A percentile compares a stretch with the other conserved stretches of the same genome.
Evolutionary conservation across 2,797 vertebrate genomes (phyloP).

Genomic region (Menidia menidia): DNA sequence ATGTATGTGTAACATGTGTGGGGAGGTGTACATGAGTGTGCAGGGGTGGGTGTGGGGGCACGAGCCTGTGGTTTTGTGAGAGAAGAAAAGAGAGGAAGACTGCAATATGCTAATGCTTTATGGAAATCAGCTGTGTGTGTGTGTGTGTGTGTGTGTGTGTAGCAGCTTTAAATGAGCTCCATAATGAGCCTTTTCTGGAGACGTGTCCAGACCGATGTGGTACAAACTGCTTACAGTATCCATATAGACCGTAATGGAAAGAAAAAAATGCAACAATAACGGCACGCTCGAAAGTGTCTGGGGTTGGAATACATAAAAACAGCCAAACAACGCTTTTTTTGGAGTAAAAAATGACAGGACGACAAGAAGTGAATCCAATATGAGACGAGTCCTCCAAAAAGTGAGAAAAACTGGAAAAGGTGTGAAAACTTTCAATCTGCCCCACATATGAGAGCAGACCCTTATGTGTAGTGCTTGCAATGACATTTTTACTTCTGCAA

Average conservation of each 20-base stretch:
- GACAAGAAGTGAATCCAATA: background rate
- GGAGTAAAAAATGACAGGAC: background rate
- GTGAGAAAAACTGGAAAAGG: background rate
- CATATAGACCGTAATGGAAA: constrained; percentile 13
- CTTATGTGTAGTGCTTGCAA: constrained; percentile 27
- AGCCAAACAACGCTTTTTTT: background rate
- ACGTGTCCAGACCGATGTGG: constrained; percentile 13
- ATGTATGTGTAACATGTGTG: constrained; percentile 8
- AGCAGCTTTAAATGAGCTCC: constrained; percentile 61
- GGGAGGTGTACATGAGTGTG: constrained; percentile 11
- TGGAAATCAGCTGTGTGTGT: constrained; percentile 49
- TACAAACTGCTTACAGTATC: background rate
- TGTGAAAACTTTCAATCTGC: background rate
- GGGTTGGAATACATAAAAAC: background rate
- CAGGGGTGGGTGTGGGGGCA: background rate
- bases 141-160: constrained; percentile 31
- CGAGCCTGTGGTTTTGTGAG: constrained; percentile 42
- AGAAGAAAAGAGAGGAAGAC: constrained; percentile 31
- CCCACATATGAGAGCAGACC: background rate
- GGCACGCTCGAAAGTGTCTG: background rate
- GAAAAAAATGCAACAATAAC: background rate
- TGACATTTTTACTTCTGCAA: constrained; percentile 41
- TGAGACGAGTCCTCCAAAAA: background rate
- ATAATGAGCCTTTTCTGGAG: constrained; percentile 53
- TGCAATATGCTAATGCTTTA: constrained; percentile 56